phyloP scores from a whole-genome alignment of 92 coral and sea anemone species.

The Galaxea fascicularis region DNA sequence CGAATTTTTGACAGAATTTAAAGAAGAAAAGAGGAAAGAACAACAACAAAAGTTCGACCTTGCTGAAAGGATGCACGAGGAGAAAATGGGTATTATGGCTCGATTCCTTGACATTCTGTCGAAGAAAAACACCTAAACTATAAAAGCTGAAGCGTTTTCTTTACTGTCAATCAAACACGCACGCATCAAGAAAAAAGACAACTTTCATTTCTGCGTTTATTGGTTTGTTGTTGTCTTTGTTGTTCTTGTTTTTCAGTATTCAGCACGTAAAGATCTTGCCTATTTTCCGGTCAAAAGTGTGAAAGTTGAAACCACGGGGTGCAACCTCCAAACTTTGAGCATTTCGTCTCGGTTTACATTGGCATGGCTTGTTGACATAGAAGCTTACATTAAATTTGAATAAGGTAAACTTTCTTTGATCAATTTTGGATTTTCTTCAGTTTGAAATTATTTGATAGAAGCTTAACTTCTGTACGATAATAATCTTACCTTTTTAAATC shows the following conservation, averaged over 20 bases:
- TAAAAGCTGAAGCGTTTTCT: too few relatives aligned
- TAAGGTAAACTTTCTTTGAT: constrained; percentile 7
- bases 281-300: constrained; percentile 7
- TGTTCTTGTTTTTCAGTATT: too few relatives aligned
- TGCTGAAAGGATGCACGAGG: constrained; percentile 1
- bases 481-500: neutral
- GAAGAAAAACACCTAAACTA: too few relatives aligned
- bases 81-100: constrained; percentile 21
- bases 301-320: neutral
- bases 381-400: neutral
- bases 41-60: constrained; percentile 5
- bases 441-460: constrained; percentile 16
- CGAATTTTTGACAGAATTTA: constrained; percentile 16
- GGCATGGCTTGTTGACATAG: too few relatives aligned
- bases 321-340: constrained; percentile 15
- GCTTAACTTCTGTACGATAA: constrained; percentile 1
- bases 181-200: constrained; percentile 11
- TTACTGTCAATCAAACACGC: too few relatives aligned
- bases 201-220: too few relatives aligned
- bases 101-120: constrained; percentile 29
- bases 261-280: neutral
- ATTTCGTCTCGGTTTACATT: neutral
- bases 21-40: constrained; percentile 27
- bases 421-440: neutral
- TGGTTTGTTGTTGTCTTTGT: too few relatives aligned